phyloP scores from a whole-genome alignment of 2,797 vertebrate genomes.

The Loriculus beryllinus region DNA sequence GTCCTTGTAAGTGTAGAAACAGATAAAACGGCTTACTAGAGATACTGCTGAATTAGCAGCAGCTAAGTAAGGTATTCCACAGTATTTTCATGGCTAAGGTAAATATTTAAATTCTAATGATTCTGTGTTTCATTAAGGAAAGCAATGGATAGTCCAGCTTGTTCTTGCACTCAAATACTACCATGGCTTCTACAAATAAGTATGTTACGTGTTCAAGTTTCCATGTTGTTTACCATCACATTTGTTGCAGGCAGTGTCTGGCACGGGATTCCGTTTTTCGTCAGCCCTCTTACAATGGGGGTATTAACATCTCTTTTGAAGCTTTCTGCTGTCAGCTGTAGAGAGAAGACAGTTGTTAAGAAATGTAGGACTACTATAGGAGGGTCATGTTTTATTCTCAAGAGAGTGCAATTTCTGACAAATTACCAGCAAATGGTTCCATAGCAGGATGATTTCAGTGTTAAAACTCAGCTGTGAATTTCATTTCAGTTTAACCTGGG shows the following conservation, averaged over 20 bases:
- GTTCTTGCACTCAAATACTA: background rate
- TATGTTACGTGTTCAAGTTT: background rate
- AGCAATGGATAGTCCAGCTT: background rate
- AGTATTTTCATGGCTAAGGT: background rate
- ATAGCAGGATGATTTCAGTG: background rate
- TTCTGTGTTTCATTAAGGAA: background rate
- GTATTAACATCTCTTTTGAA: background rate
- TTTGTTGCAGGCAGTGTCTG: background rate
- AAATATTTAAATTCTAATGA: background rate
- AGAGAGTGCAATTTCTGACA: background rate
- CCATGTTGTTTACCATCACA: background rate
- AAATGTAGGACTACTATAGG: background rate
- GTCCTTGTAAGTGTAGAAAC: background rate
- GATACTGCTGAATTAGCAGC: background rate
- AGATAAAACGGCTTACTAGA: background rate
- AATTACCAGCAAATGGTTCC: background rate
- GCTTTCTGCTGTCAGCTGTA: background rate
- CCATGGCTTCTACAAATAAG: background rate
- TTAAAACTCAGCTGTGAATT: background rate
- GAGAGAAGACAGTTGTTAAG: background rate
- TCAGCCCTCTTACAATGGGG: background rate
- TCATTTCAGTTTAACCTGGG: background rate
- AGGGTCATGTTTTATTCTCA: background rate
- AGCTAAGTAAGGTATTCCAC: background rate
- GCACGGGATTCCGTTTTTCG: background rate